These are phyloP conservation scores for Branchinecta lindahli DNA, from an alignment of 1,140 invertebrate species.

Conservation along the genomic window DNA sequence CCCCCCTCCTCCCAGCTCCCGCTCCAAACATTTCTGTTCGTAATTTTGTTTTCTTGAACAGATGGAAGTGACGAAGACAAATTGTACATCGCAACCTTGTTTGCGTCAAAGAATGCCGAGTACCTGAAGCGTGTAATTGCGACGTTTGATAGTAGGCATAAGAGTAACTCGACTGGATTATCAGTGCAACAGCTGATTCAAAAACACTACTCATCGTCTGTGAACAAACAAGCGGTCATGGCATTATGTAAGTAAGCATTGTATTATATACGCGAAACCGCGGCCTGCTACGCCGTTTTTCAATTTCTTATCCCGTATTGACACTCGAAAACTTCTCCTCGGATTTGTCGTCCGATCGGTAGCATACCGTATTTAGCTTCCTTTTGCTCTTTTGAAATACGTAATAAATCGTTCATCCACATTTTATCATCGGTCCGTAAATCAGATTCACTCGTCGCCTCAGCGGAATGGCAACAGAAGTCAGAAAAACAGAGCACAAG, in stretches of 20 bases:
- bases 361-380: neutral
- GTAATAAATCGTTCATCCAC: neutral
- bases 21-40: neutral
- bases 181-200: neutral
- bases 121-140: neutral
- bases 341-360: neutral
- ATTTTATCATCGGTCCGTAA: too few relatives aligned
- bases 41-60: neutral
- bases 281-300: neutral
- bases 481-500: too few relatives aligned
- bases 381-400: neutral
- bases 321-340: neutral
- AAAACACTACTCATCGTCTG: neutral
- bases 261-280: neutral
- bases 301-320: neutral
- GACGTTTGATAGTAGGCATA: neutral
- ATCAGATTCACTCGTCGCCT: too few relatives aligned
- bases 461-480: too few relatives aligned
- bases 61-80: constrained; percentile 3
- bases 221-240: neutral
- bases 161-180: neutral
- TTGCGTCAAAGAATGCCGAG: neutral
- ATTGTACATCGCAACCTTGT: neutral
- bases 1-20: neutral
- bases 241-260: neutral